Base-by-base conservation (phyloP, 2,797 vertebrate species). In the Aulostomus chinensis region DNA sequence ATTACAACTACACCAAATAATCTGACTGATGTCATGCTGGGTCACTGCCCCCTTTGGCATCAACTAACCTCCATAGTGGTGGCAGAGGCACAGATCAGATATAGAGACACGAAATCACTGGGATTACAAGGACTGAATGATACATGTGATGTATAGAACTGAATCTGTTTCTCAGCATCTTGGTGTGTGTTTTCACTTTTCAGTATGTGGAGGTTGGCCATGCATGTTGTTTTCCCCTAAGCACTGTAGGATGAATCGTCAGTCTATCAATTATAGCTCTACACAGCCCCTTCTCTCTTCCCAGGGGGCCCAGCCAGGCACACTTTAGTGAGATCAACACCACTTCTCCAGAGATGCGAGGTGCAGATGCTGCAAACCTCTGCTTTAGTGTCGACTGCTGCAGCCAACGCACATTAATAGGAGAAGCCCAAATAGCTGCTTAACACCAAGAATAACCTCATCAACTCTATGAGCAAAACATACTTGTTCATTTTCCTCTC, bases 251-350 rank as follows among this genome's bases (percentile, higher is more conserved):
- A 31, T 49, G 35, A 64, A 61, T 38, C 57, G 77, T 76, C 78
- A 81, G 68, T 81, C 61, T 67, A 69, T 83, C 71, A 76, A 71
- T 73, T 68, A 67, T 55, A 76, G 66, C 52, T 53, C 28, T 16
- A 45, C 16, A 11, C 56, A 33, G 36, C 58, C 42, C 41, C 29
- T 37, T 29, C 17, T 45, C 24, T 58, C 18, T 24, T 20, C 56
- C 72, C 59, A 0, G 9, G 40, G 43, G 63, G 66, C 21, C 20
- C 5, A 12, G 50, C 6, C 5, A 68, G 61, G 38, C 63, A 67
- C 55, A 60, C 49, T 78, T 70, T 50, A 56, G 43, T 9, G 21
- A 56, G 36, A 59, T 61, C 31, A 41, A 41, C 66, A 32, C 11
- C 25, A 39, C 22, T 30, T 34, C 63, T 35, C 2, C 15, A 11